phyloP scores from a whole-genome alignment of 2,113 vertebrate species.

The Oxygymnocypris stewartii region DNA sequence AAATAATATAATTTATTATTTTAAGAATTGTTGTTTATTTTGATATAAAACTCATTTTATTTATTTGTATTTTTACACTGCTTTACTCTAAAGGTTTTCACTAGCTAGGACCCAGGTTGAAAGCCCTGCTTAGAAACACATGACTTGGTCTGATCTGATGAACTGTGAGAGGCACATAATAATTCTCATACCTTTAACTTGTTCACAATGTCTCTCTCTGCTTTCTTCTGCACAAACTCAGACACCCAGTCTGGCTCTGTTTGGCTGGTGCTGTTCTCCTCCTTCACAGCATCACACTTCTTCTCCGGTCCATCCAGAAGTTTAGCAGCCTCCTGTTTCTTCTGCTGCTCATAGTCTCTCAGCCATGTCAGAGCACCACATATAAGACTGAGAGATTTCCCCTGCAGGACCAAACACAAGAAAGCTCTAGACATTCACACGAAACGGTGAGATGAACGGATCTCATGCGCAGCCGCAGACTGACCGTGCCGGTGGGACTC shows the following conservation, averaged over 20 bases:
- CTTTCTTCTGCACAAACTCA: constrained; percentile 86
- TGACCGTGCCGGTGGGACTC: constrained; percentile 92
- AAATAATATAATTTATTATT: neutral
- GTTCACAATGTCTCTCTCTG: constrained; percentile 81
- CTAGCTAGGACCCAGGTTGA: neutral
- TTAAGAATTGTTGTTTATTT: neutral
- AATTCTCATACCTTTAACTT: constrained; percentile 79
- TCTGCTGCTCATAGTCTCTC: constrained; percentile 82
- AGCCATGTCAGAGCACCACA: constrained; percentile 93
- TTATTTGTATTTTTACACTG: neutral
- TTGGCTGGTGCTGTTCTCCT: neutral
- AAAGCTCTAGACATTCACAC: neutral
- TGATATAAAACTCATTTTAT: no score
- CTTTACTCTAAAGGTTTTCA: neutral
- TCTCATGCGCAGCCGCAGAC: constrained; percentile 55
- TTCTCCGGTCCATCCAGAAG: constrained; percentile 65
- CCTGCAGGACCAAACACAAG: constrained; percentile 68
- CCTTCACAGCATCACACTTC: neutral
- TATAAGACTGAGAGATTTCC: constrained; percentile 94
- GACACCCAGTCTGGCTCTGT: constrained; percentile 88
- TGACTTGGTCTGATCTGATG: no score
- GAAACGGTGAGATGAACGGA: no score
- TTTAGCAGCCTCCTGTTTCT: constrained; percentile 71
- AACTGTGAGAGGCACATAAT: neutral
- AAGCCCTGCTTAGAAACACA: no score